phyloP scores from a whole-genome alignment of 2,113 vertebrate genomes.

The Dendrocopos noguchii region DNA sequence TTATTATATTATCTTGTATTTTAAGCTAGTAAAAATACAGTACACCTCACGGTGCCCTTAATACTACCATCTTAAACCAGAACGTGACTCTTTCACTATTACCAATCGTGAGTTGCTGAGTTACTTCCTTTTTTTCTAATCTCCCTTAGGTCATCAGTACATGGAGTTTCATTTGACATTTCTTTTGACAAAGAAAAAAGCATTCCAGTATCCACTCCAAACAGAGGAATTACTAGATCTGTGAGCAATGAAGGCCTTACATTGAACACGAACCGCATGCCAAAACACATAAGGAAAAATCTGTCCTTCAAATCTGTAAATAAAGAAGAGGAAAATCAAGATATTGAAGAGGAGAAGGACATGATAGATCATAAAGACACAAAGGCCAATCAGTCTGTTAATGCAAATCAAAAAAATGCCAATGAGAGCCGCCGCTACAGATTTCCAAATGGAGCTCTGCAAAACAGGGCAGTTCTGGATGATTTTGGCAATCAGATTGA shows the following conservation, averaged over 20 bases:
- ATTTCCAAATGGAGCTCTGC: constrained; percentile 84
- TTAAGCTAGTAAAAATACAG: background rate
- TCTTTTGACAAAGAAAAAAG: constrained; percentile 91
- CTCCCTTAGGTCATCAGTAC: constrained; percentile 85
- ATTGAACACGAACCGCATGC: constrained; percentile 78
- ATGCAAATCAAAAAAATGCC: constrained; percentile 55
- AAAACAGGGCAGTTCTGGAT: constrained; percentile 75
- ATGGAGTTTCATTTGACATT: constrained; percentile 97
- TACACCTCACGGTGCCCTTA: background rate
- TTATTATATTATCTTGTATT: background rate
- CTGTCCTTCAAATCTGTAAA: constrained; percentile 92
- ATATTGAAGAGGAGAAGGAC: constrained; percentile 88
- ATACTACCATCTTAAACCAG: background rate
- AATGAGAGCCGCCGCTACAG: constrained; percentile 56
- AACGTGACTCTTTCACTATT: background rate
- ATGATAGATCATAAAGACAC: constrained; percentile 60
- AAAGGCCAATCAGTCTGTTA: constrained; percentile 27
- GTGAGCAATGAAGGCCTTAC: constrained; percentile 92
- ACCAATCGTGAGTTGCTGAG: background rate
- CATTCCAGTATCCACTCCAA: constrained; percentile 63
- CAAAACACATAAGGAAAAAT: constrained; percentile 86
- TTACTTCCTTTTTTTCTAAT: constrained; percentile 13
- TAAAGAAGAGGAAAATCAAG: constrained; percentile 81
- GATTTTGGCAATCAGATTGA: constrained; percentile 80
- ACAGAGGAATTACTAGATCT: constrained; percentile 87